These are phyloP conservation scores for Psettodes erumei DNA, from an alignment of 2,113 vertebrate species.

Conservation along the genomic window DNA sequence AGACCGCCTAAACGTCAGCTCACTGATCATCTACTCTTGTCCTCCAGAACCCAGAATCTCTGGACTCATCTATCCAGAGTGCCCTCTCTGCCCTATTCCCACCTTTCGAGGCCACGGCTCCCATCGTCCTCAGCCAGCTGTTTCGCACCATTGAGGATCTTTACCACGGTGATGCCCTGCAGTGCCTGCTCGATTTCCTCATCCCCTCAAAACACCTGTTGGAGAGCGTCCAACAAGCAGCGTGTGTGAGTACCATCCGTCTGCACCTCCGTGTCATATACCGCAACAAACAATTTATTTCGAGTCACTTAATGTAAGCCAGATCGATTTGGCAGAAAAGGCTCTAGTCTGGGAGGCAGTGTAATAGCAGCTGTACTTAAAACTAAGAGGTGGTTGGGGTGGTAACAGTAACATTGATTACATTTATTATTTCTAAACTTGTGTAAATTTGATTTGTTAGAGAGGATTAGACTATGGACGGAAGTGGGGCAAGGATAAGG, in stretches of 20 bases:
- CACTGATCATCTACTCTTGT: conserved; percentile 4
- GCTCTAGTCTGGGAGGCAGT: not conserved
- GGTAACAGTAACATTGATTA: not conserved
- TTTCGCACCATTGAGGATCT: conserved; percentile 91
- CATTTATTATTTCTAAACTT: not conserved
- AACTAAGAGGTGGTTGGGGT: not conserved
- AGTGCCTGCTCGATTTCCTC: conserved; percentile 93
- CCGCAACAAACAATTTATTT: not conserved
- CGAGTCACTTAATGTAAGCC: not conserved
- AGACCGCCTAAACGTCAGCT: not conserved
- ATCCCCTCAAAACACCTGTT: conserved; percentile 93
- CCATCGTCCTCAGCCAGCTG: conserved; percentile 91
- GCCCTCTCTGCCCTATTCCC: conserved; percentile 90
- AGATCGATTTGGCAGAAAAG: not conserved
- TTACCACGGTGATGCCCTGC: conserved; percentile 90
- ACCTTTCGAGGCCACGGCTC: conserved; percentile 91
- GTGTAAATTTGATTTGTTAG: not conserved
- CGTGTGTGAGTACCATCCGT: conserved; percentile 87
- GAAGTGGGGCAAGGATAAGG: not conserved
- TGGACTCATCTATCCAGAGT: conserved; percentile 91
- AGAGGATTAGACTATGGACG: not conserved
- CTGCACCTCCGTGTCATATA: not conserved
- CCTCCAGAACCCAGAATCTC: conserved; percentile 85
- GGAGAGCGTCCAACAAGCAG: conserved; percentile 91
- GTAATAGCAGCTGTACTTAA: not conserved